Base-by-base conservation (phyloP, 2,888 invertebrate species). In the Thera britannica region DNA sequence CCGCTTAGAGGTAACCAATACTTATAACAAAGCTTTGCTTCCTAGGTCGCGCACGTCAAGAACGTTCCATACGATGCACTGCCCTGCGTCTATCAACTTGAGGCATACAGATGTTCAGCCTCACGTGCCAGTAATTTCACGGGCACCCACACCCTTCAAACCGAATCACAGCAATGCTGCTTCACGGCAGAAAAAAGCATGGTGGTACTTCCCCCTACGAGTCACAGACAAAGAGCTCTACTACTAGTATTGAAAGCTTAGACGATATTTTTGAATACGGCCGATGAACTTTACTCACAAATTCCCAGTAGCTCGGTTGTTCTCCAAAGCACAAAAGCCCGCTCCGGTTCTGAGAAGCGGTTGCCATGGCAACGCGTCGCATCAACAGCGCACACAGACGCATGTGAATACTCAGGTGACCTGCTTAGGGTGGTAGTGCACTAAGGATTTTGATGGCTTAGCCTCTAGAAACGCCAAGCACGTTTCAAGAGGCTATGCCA, bases 321-420 rank as follows among this genome's bases (percentile, higher is more conserved):
- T 64, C 67, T 70, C 71, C 52, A 54, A 41, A 70, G 68, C 65
- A 48, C 48, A 46, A 46, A 58, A 67, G 70, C 66, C 68, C 55
- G 36, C 58, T 67, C 88, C 86, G 6, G 58, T 92, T 92, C 92
- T 89, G 88, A 88, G 92, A 93, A 92, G 82, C 79, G 83, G 92
- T 92, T 74, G 81, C 80, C 87, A 90, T 90, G 87, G 80, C 85
- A 83, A 93, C 93, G 85, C 86, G 92, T 76, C 93, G 93, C 93
- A 93, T 93, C 92, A 93, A 93, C 93, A 93, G 77, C 78, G 73
- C 81, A 78, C 77, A 75, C 75, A 77, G 69, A 62, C 70, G 41
- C 54, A 54, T 90, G 91, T 87, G 90, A 90, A 84, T 84, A 85
- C 86, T 81, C 92, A 92, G 91, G 90, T 92, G 92, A 91, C 87